Evolutionary conservation across 2,797 vertebrate species (phyloP), one percentile per base, ranked within the genome.

Genomic region (Artibeus lituratus): DNA sequence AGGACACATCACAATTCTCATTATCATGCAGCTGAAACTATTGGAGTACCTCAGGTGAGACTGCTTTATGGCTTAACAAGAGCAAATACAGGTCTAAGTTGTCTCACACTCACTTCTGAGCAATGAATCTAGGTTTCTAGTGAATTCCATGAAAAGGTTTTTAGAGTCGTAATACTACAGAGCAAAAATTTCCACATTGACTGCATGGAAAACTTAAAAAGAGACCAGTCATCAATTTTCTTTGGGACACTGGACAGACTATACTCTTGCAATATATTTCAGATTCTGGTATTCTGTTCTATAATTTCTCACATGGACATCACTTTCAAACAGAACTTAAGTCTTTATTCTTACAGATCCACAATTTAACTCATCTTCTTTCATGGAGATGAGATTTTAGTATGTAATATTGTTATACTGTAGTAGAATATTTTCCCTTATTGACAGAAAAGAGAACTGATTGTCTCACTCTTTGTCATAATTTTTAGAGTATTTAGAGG

Each of bases 71-170:
- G 67, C 51, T 62, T 62, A 57, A 49, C 5, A 37, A 59, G 84
- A 97, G 59, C 49, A 88, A 65, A 72, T 55, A 12, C n/a, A 78
- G 29, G 21, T 55, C 59, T 93, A 83, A 91, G 81, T 83, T 37
- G 44, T 83, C 93, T 83, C 49, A 5, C 29, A 80, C 37, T 92
- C 62, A 72, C 77, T 94, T 90, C 87, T 82, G 19, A 84, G 88
- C 69, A 92, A 83, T 80, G 92, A 97, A 93, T 96, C 84, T 95
- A 49, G 47, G 73, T 57, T 90, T 95, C 82, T 69, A 82, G 84
- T 77, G 74, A 88, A 95, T 83, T 88, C 57, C 44, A 85, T 73
- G 29, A 65, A 76, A 84, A 93, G 53, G 39, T 15, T 91, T 88
- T 96, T 77, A 82, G 37, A 89, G 35, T 24, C 85, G n/a, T 72